Conservation (phyloP, 2,888 invertebrate species). For the Chromoteleia sp. region DNA sequence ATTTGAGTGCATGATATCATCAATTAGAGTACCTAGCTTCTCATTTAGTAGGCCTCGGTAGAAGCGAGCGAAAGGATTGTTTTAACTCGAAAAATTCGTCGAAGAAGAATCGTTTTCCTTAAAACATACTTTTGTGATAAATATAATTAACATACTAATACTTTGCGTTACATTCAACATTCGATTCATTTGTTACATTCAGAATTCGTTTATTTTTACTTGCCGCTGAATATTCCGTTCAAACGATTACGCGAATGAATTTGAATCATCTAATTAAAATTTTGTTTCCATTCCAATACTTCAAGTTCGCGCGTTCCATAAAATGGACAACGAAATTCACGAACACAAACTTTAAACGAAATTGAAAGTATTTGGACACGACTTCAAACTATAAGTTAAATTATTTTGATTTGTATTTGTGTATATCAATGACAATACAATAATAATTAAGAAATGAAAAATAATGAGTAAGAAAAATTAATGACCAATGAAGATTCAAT, state of each 20-base stretch:
- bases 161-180: slow-evolving; percentile 9
- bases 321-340: no score
- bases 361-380: no score
- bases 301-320: not conserved
- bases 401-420: no score
- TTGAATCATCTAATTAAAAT: slow-evolving; percentile 35
- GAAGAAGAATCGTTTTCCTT: slow-evolving; percentile 39
- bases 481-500: no score
- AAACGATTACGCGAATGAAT: slow-evolving; percentile 26
- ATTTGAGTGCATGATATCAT: not conserved
- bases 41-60: no score
- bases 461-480: no score
- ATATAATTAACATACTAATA: slow-evolving; percentile 37
- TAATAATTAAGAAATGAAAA: no score
- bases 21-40: no score
- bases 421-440: no score
- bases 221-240: slow-evolving; percentile 29
- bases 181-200: no score
- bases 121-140: slow-evolving; percentile 24
- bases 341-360: no score
- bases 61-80: slow-evolving; percentile 8
- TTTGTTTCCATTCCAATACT: slow-evolving; percentile 8
- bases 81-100: slow-evolving; percentile 21
- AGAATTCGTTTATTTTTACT: slow-evolving; percentile 4
- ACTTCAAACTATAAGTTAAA: no score